A percentile compares a stretch with the other conserved stretches of the same genome.
phyloP scores from a whole-genome alignment of 2,797 vertebrate species.

The Molossus molossus region DNA sequence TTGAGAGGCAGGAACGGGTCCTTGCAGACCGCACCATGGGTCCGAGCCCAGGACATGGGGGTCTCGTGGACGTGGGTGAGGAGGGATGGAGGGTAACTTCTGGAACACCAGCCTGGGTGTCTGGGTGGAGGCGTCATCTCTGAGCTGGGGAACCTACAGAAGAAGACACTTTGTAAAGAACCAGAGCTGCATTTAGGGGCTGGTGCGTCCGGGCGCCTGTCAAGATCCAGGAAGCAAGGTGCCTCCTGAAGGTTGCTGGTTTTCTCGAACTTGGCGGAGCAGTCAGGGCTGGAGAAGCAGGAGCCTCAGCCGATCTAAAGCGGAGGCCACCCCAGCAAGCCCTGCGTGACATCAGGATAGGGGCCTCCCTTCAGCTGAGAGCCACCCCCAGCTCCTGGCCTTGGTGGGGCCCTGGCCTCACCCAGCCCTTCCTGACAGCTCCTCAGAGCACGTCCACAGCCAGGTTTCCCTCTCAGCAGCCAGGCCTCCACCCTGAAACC shows the following conservation, averaged over 20 bases:
- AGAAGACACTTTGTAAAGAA: not conserved
- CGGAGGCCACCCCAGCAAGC: not conserved
- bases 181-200: too few relatives aligned
- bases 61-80: not conserved
- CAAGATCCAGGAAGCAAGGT: not conserved
- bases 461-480: slow-evolving; percentile 63
- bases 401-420: not conserved
- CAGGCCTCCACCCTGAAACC: slow-evolving; percentile 78
- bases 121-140: not conserved
- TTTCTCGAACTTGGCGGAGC: slow-evolving; percentile 30
- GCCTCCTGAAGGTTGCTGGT: not conserved
- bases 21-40: rapidly evolving
- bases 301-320: not conserved
- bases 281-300: not conserved
- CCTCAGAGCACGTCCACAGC: slow-evolving; percentile 76
- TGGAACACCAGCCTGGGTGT: not conserved
- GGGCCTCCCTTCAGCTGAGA: not conserved
- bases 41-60: not conserved
- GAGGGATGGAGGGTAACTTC: not conserved
- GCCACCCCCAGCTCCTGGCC: slow-evolving; percentile 45
- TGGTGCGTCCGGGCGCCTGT: not conserved
- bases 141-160: not conserved
- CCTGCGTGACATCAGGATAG: not conserved
- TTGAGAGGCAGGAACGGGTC: not conserved
- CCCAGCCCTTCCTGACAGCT: slow-evolving; percentile 65